Base-by-base conservation (phyloP, 1,140 invertebrate species). In the Brachionus asplanchnoidis region DNA sequence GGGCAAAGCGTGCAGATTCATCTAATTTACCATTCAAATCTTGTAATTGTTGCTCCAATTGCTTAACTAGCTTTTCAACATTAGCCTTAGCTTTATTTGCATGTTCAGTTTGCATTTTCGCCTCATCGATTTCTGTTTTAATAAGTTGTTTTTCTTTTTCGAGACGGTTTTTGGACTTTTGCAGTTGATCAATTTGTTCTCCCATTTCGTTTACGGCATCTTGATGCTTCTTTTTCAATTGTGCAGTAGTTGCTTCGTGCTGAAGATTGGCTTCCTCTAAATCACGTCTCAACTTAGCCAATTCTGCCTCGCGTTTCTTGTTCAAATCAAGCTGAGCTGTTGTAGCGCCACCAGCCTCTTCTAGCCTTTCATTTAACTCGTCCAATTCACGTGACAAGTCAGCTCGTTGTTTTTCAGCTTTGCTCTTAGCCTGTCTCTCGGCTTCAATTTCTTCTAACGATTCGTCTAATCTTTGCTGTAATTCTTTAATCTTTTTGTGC, bases 331-430 rank as follows among this genome's bases (percentile, higher is more conserved):
- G 95, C 88, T 99, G 97, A 86, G 97, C 96, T 78, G 95, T 95
- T 85, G 97, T 99, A 86, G 97, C 97, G 99, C 97, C 97, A 91
- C 97, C 97, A 89, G 96, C 96, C 92, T 98, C 97, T 89, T 99
- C 97, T 85, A 99, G 93, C 88, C 97, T 94, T 91, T 99, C 97
- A 87, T 95, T 94, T 86, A 99, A 92, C 91, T 99, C 97, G 89
- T 99, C 97, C 85, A 99, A 92, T 91, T 99, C 97, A 78, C 97
- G 94, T 84, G 95, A 95, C 85, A 93, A 92, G 89, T 99, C 97
- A 88, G 94, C 93, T 86, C 97, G 95, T 91, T 98, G 96, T 90
- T 98, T 98, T 92, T 99, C 97, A 89, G 96, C 95, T 85, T 88
- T 86, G 1, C 70, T 20, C 50, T 96, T 94, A 77, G 95, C 94